These are phyloP conservation scores for Tuta absoluta DNA, from an alignment of 2,888 invertebrate species.

Conservation along the genomic window DNA sequence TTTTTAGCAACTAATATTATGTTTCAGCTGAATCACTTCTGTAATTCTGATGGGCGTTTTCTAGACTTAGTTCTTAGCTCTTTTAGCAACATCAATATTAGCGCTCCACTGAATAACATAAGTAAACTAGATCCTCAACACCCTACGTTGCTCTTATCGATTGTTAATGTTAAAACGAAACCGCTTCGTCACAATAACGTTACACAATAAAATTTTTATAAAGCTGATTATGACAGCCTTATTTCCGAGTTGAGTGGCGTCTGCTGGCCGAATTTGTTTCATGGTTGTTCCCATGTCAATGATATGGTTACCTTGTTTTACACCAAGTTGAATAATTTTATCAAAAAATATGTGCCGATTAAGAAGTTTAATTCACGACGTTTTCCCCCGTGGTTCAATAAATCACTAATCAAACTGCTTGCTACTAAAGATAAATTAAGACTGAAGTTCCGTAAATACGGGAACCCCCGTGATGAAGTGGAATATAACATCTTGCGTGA, in stretches of 20 bases:
- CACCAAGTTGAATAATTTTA: neutral
- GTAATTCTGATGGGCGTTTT: neutral
- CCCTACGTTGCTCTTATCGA: neutral
- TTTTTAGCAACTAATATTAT: neutral
- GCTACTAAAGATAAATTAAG: neutral
- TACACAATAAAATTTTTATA: neutral
- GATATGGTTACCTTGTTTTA: neutral
- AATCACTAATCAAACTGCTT: neutral
- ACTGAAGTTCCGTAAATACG: neutral
- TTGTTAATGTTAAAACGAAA: neutral
- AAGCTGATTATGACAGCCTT: neutral
- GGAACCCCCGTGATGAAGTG: neutral
- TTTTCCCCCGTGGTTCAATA: neutral
- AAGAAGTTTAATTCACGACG: neutral
- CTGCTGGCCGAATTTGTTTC: neutral
- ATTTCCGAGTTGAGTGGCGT: neutral
- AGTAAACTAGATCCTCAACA: too few species aligned
- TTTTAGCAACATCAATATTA: neutral
- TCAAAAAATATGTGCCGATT: neutral
- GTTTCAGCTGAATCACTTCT: neutral
- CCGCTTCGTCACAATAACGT: neutral
- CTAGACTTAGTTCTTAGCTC: neutral
- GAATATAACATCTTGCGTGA: neutral
- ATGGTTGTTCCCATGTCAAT: neutral
- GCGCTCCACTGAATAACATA: neutral